Evolutionary conservation across 2,797 vertebrate species (phyloP), one percentile per base, ranked within the genome.

Genomic region (Microctenopoma stevenorrisi): DNA sequence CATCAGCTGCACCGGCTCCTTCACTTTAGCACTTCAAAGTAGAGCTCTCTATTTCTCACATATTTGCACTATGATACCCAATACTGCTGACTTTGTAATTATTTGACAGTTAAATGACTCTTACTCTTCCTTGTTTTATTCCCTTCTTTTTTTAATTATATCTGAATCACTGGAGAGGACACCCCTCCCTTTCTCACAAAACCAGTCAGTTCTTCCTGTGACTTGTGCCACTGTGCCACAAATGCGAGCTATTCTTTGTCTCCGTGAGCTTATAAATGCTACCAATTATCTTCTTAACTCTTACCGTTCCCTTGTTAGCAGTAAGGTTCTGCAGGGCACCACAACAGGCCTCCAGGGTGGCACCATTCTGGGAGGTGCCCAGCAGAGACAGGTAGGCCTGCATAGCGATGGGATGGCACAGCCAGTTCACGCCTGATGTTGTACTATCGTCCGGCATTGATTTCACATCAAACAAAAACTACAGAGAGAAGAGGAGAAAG

Each of bases 271-370:
- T 18, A 54, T 18, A 71, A 35, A 58, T 0, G 9, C 18, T 30
- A 28, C 44, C 14, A 14, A 46, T 52, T 4, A 28, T 49, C 2
- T 5, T 49, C 25, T 22, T 63, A 0, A 11, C 50, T 47, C 94
- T 94, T 72, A 98, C 97, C 82, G 57, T 26, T 12, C 93, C 94
- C 54, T 92, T 91, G 87, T 89, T 94, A 1, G 96, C 95, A 0
- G 97, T 98, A 73, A 99, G 95, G 86, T 99, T 99, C 91, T 98
- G 97, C 84, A 99, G 89, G 16, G 95, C 95, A 1, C 97, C 97
- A 2, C 95, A 95, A 66, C 95, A 95, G 61, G 97, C 96, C 78
- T 97, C 96, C 76, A 95, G 64, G 10, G 95, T 97, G 25, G 91
- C 87, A 0, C 94, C 91, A 3, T 95, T 97, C 86, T 94, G 85